Evolutionary conservation across 2,797 vertebrate genomes (phyloP), one percentile per base, ranked within the genome.

Genomic region (Pachyuromys duprasi): DNA sequence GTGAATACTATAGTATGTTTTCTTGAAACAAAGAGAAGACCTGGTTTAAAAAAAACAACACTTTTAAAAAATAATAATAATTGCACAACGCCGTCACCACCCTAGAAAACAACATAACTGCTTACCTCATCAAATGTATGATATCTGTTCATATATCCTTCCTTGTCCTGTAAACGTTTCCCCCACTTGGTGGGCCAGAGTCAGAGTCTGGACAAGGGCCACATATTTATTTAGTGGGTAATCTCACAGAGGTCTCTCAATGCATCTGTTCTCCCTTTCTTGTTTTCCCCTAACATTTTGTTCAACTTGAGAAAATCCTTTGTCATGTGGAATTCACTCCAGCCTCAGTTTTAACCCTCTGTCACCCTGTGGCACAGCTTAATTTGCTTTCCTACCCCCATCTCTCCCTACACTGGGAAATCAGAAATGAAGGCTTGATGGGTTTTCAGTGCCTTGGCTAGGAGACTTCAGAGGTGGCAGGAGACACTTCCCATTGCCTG

Each of bases 311-410:
- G 86, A 60, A 86, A 94, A 70, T 14, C 20, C 13, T 95, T 74
- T 81, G 72, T 74, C 62, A 22, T 86, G 28, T 96, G 69, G 74
- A 92, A n/a, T 72, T 70, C 78, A 57, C 55, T n/a, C 33, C n/a
- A 84, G 12, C 83, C 36, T 88, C 74, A 82, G 86, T 65, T 97
- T 79, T 93, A 93, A 91, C 36, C 62, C 86, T 15, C n/a, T 88
- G 24, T 39, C 12, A 49, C 20, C 12, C 55, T 26, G 15, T 24
- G 8, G 11, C 28, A 1, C 63, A 84, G 39, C 76, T 83, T 75
- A 53, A 72, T 81, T 78, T 86, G 24, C 13, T 92, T 86, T 95
- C 86, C 76, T 72, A 18, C 14, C 0, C 18, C 9, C 39, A 0
- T 76, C 42, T 92, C 63, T 87, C 57, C 31, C 53, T 0, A 86